A percentile compares a stretch with the other conserved stretches of the same genome.
Conservation (phyloP, 2,113 vertebrate species). For the Dunckerocampus dactyliophorus region DNA sequence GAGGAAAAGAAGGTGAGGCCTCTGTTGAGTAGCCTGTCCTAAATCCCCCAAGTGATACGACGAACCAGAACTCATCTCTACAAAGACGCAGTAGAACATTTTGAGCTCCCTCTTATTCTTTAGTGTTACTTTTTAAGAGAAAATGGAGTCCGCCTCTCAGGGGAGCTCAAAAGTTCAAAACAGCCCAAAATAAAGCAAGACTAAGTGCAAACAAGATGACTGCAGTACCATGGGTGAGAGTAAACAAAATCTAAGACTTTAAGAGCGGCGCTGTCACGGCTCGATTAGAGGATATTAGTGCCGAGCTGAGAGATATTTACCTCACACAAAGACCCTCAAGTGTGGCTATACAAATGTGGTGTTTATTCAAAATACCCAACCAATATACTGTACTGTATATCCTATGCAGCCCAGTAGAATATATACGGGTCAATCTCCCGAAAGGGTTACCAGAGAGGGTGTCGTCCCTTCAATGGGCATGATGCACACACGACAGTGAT, state of each 20-base stretch:
- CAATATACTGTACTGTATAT: too few relatives aligned
- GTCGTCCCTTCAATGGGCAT: too few relatives aligned
- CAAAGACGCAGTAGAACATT: slow-evolving; percentile 7
- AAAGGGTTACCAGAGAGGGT: too few relatives aligned
- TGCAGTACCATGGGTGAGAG: slow-evolving; percentile 21
- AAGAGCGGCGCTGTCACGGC: slow-evolving; percentile 16
- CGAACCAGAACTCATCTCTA: background rate
- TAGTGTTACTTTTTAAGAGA: slow-evolving; percentile 35
- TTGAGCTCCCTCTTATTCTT: slow-evolving; percentile 41
- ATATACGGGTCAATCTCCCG: too few relatives aligned
- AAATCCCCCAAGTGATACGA: slow-evolving; percentile 35
- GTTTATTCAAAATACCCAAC: too few relatives aligned
- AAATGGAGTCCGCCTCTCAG: slow-evolving; percentile 27
- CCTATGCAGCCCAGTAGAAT: too few relatives aligned
- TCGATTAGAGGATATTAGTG: slow-evolving; percentile 21
- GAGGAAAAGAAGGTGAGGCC: slow-evolving; percentile 23
- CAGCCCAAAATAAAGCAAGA: slow-evolving; percentile 42
- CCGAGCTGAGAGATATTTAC: slow-evolving; percentile 10
- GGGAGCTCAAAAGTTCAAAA: slow-evolving; percentile 48
- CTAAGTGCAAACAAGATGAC: slow-evolving; percentile 40
- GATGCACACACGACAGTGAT: too few relatives aligned
- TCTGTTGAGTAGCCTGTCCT: slow-evolving; percentile 19
- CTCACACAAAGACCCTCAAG: slow-evolving; percentile 9
- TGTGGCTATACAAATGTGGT: slow-evolving; percentile 2
- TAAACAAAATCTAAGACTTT: slow-evolving; percentile 23